phyloP scores from a whole-genome alignment of 2,113 vertebrate species.

The Sphyrna mokarran region DNA sequence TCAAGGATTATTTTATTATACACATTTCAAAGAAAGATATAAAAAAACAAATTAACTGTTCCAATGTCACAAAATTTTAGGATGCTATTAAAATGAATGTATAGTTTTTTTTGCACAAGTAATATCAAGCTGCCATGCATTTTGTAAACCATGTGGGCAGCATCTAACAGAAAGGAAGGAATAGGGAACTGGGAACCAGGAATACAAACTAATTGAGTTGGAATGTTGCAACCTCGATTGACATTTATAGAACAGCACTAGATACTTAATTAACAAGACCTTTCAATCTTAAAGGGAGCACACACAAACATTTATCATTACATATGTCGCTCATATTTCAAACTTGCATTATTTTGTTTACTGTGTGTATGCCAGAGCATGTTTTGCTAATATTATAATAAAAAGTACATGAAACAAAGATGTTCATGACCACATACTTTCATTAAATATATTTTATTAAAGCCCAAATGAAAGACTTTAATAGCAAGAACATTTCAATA shows the following conservation, averaged over 20 bases:
- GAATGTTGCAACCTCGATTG: not conserved
- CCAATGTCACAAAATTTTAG: too few relatives aligned
- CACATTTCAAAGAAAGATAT: not conserved
- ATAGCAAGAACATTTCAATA: constrained; percentile 22
- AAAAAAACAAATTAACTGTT: not conserved
- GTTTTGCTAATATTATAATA: not conserved
- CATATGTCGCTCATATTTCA: not conserved
- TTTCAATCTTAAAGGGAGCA: not conserved
- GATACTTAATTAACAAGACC: not conserved
- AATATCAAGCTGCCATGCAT: too few relatives aligned
- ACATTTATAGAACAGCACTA: not conserved
- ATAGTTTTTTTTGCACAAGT: too few relatives aligned
- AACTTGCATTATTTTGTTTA: not conserved
- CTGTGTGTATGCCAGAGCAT: too few relatives aligned
- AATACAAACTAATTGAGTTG: not conserved
- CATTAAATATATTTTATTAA: constrained; percentile 35
- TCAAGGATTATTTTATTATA: not conserved
- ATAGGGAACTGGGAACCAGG: not conserved
- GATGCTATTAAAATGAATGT: too few relatives aligned
- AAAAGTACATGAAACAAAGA: not conserved
- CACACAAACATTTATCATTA: not conserved
- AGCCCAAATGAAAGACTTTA: constrained; percentile 8
- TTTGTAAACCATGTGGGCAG: too few relatives aligned
- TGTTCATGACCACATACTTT: not conserved
- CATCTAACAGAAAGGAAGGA: too few relatives aligned